phyloP scores from a whole-genome alignment of 2,797 vertebrate species.

The Cyclopterus lumpus region DNA sequence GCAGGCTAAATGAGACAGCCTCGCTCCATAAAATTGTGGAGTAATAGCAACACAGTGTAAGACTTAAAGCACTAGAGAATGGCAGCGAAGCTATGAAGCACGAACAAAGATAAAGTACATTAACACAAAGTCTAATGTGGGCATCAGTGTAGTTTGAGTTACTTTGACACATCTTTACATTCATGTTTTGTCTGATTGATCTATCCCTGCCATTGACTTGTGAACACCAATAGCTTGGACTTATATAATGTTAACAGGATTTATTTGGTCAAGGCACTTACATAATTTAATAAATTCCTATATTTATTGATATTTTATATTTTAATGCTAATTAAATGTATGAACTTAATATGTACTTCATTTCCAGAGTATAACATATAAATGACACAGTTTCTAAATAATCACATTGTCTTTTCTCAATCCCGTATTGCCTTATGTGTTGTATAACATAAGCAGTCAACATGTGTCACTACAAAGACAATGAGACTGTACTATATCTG shows the following conservation, averaged over 20 bases:
- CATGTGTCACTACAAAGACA: neutral
- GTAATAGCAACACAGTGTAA: constrained; percentile 21
- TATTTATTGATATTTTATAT: neutral
- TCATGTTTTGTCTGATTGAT: neutral
- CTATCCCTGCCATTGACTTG: neutral
- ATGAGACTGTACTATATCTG: neutral
- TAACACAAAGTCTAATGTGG: constrained; percentile 57
- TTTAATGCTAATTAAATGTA: neutral
- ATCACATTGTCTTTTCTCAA: neutral
- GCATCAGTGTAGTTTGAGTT: constrained; percentile 33
- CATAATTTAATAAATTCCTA: neutral
- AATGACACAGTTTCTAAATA: neutral
- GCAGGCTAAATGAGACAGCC: constrained; percentile 48
- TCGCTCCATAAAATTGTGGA: constrained; percentile 35
- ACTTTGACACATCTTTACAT: neutral
- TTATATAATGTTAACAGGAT: neutral
- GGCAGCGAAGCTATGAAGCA: constrained; percentile 59
- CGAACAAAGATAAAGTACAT: constrained; percentile 23
- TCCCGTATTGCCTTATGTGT: neutral
- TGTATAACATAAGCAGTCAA: neutral
- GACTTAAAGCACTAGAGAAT: constrained; percentile 41
- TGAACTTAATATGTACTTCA: neutral
- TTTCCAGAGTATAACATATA: neutral
- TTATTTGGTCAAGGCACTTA: neutral
- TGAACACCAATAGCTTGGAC: neutral